phyloP scores from a whole-genome alignment of 2,797 vertebrate species.

The Acanthurus leucopareius region DNA sequence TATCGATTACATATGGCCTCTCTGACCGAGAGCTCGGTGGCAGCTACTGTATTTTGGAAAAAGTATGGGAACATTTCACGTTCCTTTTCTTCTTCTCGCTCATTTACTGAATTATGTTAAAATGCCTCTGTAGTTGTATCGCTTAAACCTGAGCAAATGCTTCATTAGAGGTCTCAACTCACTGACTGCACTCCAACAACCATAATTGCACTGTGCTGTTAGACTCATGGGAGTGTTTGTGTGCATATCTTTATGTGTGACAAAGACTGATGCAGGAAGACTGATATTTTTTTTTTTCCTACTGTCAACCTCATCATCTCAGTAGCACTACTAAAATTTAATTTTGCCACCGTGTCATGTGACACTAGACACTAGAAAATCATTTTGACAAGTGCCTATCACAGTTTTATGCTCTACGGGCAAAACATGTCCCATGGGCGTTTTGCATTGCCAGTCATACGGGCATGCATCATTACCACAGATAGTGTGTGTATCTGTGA shows the following conservation, averaged over 20 bases:
- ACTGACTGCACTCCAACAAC: slow-evolving; percentile 50
- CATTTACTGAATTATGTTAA: slow-evolving; percentile 70
- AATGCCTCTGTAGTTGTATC: slow-evolving; percentile 61
- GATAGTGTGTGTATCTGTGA: slow-evolving; percentile 38
- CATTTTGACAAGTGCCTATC: slow-evolving; percentile 42
- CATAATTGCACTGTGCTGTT: slow-evolving; percentile 26
- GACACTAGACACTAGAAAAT: slow-evolving; percentile 33
- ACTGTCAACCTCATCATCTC: slow-evolving; percentile 26
- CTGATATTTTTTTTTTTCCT: slow-evolving; percentile 14
- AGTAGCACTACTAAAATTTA: slow-evolving; percentile 23
- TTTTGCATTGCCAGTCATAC: slow-evolving; percentile 34
- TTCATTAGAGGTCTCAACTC: slow-evolving; percentile 75
- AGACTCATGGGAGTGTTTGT: slow-evolving; percentile 35
- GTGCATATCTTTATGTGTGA: slow-evolving; percentile 15
- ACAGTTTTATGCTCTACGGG: slow-evolving; percentile 23
- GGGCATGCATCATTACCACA: slow-evolving; percentile 29
- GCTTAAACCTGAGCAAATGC: slow-evolving; percentile 75
- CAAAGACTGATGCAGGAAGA: slow-evolving; percentile 22
- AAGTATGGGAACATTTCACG: slow-evolving; percentile 32
- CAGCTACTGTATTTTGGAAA: slow-evolving; percentile 15
- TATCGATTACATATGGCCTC: background rate
- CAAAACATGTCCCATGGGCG: slow-evolving; percentile 33
- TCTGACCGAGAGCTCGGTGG: slow-evolving; percentile 7
- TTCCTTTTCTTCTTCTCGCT: slow-evolving; percentile 50
- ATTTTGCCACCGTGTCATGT: slow-evolving; percentile 34